Evolutionary conservation across 2,113 vertebrate species (phyloP).

Genomic region (Amazona vittata): DNA sequence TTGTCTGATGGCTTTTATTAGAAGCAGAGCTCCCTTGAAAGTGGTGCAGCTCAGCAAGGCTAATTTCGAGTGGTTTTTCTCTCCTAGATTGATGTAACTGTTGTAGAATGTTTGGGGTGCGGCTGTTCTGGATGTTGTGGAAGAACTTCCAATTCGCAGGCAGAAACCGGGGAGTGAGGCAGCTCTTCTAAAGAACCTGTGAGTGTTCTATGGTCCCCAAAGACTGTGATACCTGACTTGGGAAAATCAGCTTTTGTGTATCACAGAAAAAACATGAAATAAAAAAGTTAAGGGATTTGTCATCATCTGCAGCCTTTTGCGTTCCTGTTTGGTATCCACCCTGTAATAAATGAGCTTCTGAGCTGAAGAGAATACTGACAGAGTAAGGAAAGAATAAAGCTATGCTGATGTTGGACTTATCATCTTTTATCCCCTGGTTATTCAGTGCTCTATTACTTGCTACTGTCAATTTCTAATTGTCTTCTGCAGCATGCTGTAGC

Average conservation of each 20-base stretch:
- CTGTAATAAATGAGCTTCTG: not conserved
- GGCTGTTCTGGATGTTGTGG: not conserved
- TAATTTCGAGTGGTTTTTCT: slow-evolving; percentile 3
- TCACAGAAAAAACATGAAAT: not conserved
- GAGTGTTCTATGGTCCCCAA: fast-evolving
- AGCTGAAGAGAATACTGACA: not conserved
- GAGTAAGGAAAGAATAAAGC: not conserved
- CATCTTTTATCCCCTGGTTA: fast-evolving
- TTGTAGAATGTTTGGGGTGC: not conserved
- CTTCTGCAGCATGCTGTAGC: not conserved
- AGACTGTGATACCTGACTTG: fast-evolving
- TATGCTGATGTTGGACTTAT: not conserved
- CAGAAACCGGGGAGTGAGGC: not conserved
- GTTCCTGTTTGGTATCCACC: not conserved
- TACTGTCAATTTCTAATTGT: not conserved
- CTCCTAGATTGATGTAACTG: not conserved
- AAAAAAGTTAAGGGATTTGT: not conserved
- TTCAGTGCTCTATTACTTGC: not conserved
- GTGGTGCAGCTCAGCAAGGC: not conserved
- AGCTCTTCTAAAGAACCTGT: not conserved
- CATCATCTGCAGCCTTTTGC: not conserved
- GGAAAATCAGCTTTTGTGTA: not conserved
- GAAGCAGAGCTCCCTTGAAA: not conserved
- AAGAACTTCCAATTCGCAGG: not conserved
- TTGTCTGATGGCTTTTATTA: not conserved